Conservation (phyloP, 2,888 invertebrate genomes). For the Cactoblastis cactorum region DNA sequence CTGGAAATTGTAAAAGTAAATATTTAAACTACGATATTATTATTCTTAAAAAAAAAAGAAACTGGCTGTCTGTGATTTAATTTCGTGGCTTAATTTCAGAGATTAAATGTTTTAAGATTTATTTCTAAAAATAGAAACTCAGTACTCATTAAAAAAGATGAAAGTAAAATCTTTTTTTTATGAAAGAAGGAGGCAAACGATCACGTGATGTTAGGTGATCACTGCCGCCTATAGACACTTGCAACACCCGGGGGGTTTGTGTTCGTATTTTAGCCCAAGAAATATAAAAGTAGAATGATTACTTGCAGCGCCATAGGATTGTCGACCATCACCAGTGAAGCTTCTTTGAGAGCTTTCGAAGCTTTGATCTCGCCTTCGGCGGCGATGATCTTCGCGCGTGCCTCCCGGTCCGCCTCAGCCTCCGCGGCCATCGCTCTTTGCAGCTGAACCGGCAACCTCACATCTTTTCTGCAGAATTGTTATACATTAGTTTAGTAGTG, state of each 20-base stretch:
- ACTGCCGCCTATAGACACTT: no score
- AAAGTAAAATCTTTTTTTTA: no score
- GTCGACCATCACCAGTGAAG: conserved; percentile 90
- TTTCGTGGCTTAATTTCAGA: no score
- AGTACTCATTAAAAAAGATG: no score
- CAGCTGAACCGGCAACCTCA: conserved; percentile 76
- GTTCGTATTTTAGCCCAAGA: no score
- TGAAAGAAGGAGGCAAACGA: no score
- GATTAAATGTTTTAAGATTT: no score
- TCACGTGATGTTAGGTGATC: no score
- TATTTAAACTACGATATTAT: background rate
- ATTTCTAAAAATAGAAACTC: no score
- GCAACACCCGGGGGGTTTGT: no score
- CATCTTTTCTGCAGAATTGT: conserved; percentile 55
- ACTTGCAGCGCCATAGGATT: conserved; percentile 86
- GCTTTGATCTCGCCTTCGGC: conserved; percentile 92
- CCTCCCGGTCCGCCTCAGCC: conserved; percentile 83
- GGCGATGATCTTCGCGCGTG: conserved; percentile 84
- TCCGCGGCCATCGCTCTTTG: conserved; percentile 86
- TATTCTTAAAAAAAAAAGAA: no score
- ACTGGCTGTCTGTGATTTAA: no score
- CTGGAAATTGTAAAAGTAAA: conserved; percentile 64
- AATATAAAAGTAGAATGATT: conserved; percentile 17
- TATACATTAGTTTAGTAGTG: background rate
- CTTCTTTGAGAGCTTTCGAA: conserved; percentile 90